Percentiles rank a stretch among this genome's conserved stretches.
These are phyloP conservation scores for Campoletis sonorensis DNA, from an alignment of 1,140 invertebrate species.

Conservation along the genomic window DNA sequence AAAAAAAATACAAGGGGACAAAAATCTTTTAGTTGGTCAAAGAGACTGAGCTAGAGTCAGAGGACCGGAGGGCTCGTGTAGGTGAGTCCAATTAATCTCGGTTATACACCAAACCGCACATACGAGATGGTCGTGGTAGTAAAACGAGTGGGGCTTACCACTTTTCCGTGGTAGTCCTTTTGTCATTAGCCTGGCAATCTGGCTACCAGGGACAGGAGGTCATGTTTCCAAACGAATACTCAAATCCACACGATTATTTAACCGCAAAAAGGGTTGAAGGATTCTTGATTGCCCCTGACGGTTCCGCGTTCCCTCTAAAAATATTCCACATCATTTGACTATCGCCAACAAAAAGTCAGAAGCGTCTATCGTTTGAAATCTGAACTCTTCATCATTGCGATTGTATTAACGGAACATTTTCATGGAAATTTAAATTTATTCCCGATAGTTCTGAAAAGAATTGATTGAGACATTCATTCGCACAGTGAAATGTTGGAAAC, in stretches of 20 bases:
- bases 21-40: background rate
- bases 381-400: background rate
- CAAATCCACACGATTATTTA: slow-evolving; percentile 4
- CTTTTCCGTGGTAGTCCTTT: slow-evolving; percentile 8
- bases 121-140: slow-evolving; percentile 17
- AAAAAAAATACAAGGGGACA: too few species aligned
- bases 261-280: background rate
- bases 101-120: slow-evolving; percentile 39
- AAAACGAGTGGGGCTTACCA: slow-evolving; percentile 36
- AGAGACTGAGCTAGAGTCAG: background rate
- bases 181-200: slow-evolving; percentile 29
- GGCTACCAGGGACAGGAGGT: background rate
- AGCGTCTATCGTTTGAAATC: background rate
- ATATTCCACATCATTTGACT: background rate
- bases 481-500: too few species aligned
- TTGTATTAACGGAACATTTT: too few species aligned
- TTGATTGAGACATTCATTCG: too few species aligned
- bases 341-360: background rate
- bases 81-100: slow-evolving; percentile 28
- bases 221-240: slow-evolving; percentile 18
- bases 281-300: background rate
- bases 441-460: too few species aligned
- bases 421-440: too few species aligned
- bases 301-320: background rate
- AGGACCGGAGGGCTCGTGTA: background rate